These are phyloP conservation scores for Mesitornis unicolor DNA, from an alignment of 2,113 vertebrate genomes.

Conservation along the genomic window DNA sequence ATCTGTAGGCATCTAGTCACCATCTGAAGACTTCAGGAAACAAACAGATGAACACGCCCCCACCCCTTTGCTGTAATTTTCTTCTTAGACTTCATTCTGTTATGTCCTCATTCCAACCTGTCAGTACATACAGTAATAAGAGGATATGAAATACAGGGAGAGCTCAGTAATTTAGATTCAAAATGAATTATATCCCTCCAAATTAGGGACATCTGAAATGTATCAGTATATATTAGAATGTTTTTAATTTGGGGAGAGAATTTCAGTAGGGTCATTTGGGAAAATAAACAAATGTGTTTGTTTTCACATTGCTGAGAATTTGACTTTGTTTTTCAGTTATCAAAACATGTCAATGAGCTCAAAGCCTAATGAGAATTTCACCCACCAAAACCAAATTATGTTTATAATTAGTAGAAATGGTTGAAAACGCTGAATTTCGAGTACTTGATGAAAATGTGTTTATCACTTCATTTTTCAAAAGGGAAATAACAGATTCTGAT, in stretches of 20 bases:
- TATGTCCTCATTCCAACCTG: background rate
- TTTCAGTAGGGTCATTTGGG: background rate
- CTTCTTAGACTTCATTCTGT: background rate
- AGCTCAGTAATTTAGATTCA: background rate
- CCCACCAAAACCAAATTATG: background rate
- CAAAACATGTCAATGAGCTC: background rate
- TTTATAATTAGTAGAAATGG: background rate
- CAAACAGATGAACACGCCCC: slow-evolving; percentile 6
- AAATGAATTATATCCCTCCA: background rate
- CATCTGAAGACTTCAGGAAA: slow-evolving; percentile 28
- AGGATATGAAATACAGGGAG: background rate
- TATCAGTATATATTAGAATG: background rate
- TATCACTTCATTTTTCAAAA: background rate
- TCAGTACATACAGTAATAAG: background rate
- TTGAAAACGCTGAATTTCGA: background rate
- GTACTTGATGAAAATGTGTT: background rate
- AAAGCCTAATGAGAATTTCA: slow-evolving; percentile 35
- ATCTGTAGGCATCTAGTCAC: slow-evolving; percentile 67
- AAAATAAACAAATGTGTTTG: background rate
- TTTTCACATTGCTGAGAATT: slow-evolving; percentile 15
- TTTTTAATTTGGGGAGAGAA: background rate
- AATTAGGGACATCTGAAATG: background rate
- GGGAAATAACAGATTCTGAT: background rate
- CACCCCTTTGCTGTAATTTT: background rate
- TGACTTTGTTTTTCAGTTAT: background rate